Base-by-base conservation (phyloP, 2,888 invertebrate species). In the Toxonevra muliebris region DNA sequence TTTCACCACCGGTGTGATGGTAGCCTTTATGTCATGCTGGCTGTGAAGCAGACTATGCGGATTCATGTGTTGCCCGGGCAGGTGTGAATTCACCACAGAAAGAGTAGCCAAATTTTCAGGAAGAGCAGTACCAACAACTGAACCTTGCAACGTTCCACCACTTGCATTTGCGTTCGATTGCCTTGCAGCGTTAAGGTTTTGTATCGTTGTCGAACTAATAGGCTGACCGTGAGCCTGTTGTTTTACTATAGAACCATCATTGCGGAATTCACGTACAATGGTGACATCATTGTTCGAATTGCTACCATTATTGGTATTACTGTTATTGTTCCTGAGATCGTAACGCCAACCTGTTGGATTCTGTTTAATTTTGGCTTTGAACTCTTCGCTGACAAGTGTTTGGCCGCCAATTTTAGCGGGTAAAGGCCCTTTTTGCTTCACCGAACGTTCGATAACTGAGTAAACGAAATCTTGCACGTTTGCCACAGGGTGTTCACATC, bases 391-490 rank as follows among this genome's bases (percentile, higher is more conserved):
- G 53, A 74, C 66, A 53, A 73, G 61, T 60, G 71, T 69, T 54
- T 71, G 70, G 61, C 19, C 73, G 48, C 57, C 54, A 43, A 71
- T 60, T 73, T 75, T 70, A 1, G 66, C 19, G n/a, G 73, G 74
- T 65, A 78, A 76, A 74, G 86, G 86, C 4, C 89, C 88, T 69
- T 88, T 87, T 71, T 90, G 90, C 80, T 93, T 92, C 61, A 95
- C 85, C 74, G 92, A 91, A 81, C 91, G 89, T 84, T 95, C 95
- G 70, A 95, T 95, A 68, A 95, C 92, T 77, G 93, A 93, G 74
- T 91, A 88, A 82, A 95, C 91, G 66, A 94, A 89, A 83, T 95
- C 95, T 74, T 93, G 90, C 19, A 95, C 93, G 62, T 93, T 87
- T 19, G 73, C 68, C 61, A 69, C 68, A 15, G 57, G 64, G 58